Base-by-base conservation (phyloP, 2,888 invertebrate genomes). In the Tachina lurida region DNA sequence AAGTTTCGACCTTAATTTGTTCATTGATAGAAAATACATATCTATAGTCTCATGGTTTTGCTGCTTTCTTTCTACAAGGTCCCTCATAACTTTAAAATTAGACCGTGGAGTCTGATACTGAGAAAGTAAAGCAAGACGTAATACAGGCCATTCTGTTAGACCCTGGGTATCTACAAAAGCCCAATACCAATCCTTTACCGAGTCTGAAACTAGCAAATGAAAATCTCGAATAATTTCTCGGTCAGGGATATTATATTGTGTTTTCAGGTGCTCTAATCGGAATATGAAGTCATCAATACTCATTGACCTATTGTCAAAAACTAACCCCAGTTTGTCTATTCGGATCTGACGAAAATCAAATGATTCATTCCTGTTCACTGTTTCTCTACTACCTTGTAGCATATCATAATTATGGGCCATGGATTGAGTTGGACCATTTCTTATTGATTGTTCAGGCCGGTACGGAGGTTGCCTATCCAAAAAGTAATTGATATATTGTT, bases 101-200 rank as follows among this genome's bases (percentile, higher is more conserved):
- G 47, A 65, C 8, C 65, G 47, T 17, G 45, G 65, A 3, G 65
- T 65, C 19, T 65, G 65, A 47, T 65, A 65, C 13, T 47, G 65
- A 0, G 65, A 65, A 9, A 47, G 22, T 15, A 65, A 8, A 7
- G 65, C 65, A 1, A 65, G 13, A 15, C 65, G 63, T 10, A 63
- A 19, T 17, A 63, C 45, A 12, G 63, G 63, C 63, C 63, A 43
- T 10, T 63, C 63, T 12, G 65, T 65, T 10, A 65, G 13, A 2
- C 65, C 65, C 10, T 65, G 65, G 5, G 65, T 65, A 13, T 22
- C 13, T 19, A 47, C 22, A 65, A 65, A 47, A 5, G 65, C 22
- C 47, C 65, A 65, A 65, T 65, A 65, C 65, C 65, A 65, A 65
- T 65, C 65, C 22, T 47, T 22, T 13, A 65, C 45, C 3, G 47